Evolutionary conservation across 1,140 invertebrate genomes (phyloP), one percentile per base, ranked within the genome.

Genomic region (Papilio aristodemus): DNA sequence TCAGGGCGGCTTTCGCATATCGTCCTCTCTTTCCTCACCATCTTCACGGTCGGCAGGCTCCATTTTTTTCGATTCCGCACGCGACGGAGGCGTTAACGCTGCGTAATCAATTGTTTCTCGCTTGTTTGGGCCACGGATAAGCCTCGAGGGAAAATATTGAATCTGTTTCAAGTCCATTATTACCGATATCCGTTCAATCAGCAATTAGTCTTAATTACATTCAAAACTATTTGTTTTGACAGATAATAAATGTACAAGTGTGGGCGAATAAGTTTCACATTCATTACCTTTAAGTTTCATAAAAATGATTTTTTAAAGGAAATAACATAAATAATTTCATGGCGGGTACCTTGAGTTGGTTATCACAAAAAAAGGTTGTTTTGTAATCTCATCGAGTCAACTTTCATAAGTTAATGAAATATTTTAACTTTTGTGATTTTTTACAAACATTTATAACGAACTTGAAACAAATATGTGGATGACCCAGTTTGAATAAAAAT

Each of bases 51-150:
- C 84, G 69, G 71, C 68, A 58, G 82, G 79, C 70, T 83, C 75
- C 74, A 80, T 87, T 87, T 87, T 79, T 86, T 85, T 80, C 69
- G 75, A 72, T 78, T 84, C 76, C 77, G 79, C 84, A 84, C 83
- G 79, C 83, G 83, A 59, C 76, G 77, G 73, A 78, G 85, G 86
- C 81, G 82, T 86, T 77, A 64, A 79, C 73, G 59, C 74, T 67
- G 78, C 77, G 76, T 85, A 85, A 85, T 85, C 80, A 79, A 84
- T 86, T 84, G 83, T 86, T 78, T 81, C 75, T 74, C 75, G 72
- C 76, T 80, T 76, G 72, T 79, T 79, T 76, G 64, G 69, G 46
- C 50, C 70, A 54, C 60, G 67, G 67, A 74, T 76, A 69, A 71
- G 72, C 75, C 72, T 77, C 58, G 58, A 71, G 67, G 70, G 59